These are phyloP conservation scores for Coreoperca whiteheadi DNA, from an alignment of 2,113 vertebrate species.

Conservation along the genomic window DNA sequence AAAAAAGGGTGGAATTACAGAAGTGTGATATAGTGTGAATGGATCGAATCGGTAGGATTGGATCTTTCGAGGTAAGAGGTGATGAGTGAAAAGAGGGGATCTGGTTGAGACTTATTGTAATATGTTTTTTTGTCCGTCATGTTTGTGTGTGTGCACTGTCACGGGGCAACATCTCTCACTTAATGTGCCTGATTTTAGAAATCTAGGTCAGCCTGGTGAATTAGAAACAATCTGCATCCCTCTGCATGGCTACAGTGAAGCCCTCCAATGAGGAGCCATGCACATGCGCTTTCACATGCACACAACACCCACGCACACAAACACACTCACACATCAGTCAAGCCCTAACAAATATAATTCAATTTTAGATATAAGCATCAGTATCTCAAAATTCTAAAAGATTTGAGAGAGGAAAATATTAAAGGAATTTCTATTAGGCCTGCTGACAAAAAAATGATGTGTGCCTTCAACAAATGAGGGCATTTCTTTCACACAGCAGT, in stretches of 20 bases:
- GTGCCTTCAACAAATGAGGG: constrained; percentile 64
- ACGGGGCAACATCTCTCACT: constrained; percentile 31
- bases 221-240: constrained; percentile 75
- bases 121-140: constrained; percentile 10
- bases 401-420: constrained; percentile 59
- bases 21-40: constrained; percentile 53
- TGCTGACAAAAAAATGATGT: constrained; percentile 51
- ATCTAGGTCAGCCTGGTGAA: constrained; percentile 80
- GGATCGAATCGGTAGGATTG: constrained; percentile 45
- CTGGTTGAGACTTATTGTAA: constrained; percentile 21
- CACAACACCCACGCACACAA: constrained; percentile 24
- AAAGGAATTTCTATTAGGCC: constrained; percentile 62
- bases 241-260: constrained; percentile 70
- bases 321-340: constrained; percentile 38
- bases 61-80: constrained; percentile 44
- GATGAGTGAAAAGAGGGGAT: constrained; percentile 29
- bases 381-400: constrained; percentile 53
- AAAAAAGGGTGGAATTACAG: constrained; percentile 46
- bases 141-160: constrained; percentile 38
- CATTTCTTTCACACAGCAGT: constrained; percentile 55
- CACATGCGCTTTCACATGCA: constrained; percentile 24
- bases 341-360: constrained; percentile 53
- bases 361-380: constrained; percentile 67
- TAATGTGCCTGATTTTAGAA: constrained; percentile 53
- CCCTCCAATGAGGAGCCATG: constrained; percentile 46